Evolutionary conservation across 1,140 invertebrate genomes (phyloP).

Genomic region (Dolichoris vasculosae): DNA sequence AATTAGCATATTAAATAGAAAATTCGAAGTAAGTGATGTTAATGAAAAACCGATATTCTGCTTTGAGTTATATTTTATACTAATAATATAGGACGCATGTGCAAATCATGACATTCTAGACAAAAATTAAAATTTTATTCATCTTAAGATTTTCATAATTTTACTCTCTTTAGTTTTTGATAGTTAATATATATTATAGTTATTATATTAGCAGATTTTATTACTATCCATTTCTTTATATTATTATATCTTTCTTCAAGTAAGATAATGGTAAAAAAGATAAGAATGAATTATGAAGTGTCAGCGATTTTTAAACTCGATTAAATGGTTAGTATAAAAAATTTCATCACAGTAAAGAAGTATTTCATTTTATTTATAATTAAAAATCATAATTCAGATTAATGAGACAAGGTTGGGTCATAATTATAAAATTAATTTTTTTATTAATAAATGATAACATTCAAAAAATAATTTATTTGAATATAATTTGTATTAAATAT

Average conservation of each 20-base stretch:
- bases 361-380: background rate
- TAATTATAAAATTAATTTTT: background rate
- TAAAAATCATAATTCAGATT: background rate
- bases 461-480: background rate
- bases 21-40: too few relatives aligned
- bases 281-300: conserved; percentile 23
- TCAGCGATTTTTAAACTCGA: background rate
- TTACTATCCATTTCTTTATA: background rate
- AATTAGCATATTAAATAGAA: too few relatives aligned
- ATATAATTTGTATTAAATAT: background rate
- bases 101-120: too few relatives aligned
- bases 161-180: too few relatives aligned
- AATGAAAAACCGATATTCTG: too few relatives aligned
- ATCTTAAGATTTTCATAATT: too few relatives aligned
- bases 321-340: background rate
- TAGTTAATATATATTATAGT: too few relatives aligned
- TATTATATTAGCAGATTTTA: too few relatives aligned
- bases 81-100: too few relatives aligned
- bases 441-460: background rate
- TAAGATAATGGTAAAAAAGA: background rate
- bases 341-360: background rate
- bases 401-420: background rate
- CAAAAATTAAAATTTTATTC: too few relatives aligned
- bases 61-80: too few relatives aligned
- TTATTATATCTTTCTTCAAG: background rate